A percentile compares a stretch with the other conserved stretches of the same genome.
These are phyloP conservation scores for Drosophila villosipedis DNA, from an alignment of 2,888 invertebrate species.

Conservation along the genomic window DNA sequence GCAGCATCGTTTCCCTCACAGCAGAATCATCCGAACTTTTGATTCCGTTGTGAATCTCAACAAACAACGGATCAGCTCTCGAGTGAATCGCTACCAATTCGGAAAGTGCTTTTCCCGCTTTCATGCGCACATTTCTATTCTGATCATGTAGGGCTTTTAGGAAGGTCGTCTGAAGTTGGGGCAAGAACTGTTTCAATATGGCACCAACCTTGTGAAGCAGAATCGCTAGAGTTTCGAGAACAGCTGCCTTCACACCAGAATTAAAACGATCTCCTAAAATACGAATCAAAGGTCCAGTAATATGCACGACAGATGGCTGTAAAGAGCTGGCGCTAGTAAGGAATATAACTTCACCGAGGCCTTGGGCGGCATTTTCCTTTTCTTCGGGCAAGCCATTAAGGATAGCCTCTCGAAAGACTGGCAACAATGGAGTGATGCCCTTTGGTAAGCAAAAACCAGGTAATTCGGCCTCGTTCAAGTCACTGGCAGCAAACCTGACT, in stretches of 20 bases:
- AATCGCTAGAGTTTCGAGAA: constrained; percentile 96
- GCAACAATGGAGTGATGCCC: constrained; percentile 96
- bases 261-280: constrained; percentile 98
- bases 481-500: constrained; percentile 94
- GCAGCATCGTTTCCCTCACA: constrained; percentile 95
- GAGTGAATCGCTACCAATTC: constrained; percentile 96
- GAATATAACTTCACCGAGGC: constrained; percentile 89
- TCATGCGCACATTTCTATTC: constrained; percentile 93
- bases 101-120: constrained; percentile 94
- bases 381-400: constrained; percentile 97
- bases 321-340: constrained; percentile 93
- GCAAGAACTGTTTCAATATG: constrained; percentile 98
- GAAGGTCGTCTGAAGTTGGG: constrained; percentile 99
- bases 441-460: constrained; percentile 98
- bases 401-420: constrained; percentile 98
- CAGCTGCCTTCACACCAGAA: constrained; percentile 97
- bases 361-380: constrained; percentile 97
- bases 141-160: constrained; percentile 97
- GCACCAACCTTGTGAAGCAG: constrained; percentile 97
- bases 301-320: constrained; percentile 97
- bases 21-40: constrained; percentile 93
- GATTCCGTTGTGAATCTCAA: constrained; percentile 94
- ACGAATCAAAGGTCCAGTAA: constrained; percentile 98
- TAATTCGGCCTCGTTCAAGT: constrained; percentile 91
- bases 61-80: constrained; percentile 97